These are phyloP conservation scores for Lucilia sericata DNA, from an alignment of 1,140 invertebrate species.

Conservation along the genomic window DNA sequence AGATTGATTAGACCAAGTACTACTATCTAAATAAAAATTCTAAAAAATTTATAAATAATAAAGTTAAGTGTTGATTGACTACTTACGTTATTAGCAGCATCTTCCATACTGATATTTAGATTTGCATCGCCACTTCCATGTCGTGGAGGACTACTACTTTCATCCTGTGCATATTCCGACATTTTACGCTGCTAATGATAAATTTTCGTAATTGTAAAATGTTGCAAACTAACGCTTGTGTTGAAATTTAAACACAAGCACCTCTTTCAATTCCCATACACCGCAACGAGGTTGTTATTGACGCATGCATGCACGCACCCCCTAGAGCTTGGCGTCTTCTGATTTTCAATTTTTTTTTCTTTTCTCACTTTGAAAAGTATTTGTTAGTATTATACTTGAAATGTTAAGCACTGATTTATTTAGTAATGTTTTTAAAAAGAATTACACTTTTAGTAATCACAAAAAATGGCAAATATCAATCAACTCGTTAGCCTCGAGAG, in stretches of 20 bases:
- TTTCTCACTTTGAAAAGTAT: not conserved
- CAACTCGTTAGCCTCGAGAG: constrained; percentile 15
- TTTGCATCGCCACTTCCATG: not conserved
- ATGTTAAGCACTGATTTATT: not conserved
- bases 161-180: constrained; percentile 7
- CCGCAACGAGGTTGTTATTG: constrained; percentile 38
- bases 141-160: constrained; percentile 15
- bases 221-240: constrained; percentile 28
- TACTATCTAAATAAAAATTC: too few species aligned
- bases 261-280: constrained; percentile 41
- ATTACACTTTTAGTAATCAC: not conserved
- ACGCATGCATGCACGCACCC: constrained; percentile 40
- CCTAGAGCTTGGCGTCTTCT: constrained; percentile 39
- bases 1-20: too few species aligned
- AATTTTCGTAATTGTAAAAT: not conserved
- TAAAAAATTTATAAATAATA: too few species aligned
- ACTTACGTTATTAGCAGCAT: constrained; percentile 36
- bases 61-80: not conserved
- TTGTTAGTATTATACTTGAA: not conserved
- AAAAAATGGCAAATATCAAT: constrained; percentile 23
- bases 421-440: not conserved
- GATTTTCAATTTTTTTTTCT: not conserved
- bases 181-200: constrained; percentile 1
- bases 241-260: constrained; percentile 39
- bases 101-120: constrained; percentile 12